Conservation (phyloP, 2,113 vertebrate genomes). For the Pelmatolapia mariae region DNA sequence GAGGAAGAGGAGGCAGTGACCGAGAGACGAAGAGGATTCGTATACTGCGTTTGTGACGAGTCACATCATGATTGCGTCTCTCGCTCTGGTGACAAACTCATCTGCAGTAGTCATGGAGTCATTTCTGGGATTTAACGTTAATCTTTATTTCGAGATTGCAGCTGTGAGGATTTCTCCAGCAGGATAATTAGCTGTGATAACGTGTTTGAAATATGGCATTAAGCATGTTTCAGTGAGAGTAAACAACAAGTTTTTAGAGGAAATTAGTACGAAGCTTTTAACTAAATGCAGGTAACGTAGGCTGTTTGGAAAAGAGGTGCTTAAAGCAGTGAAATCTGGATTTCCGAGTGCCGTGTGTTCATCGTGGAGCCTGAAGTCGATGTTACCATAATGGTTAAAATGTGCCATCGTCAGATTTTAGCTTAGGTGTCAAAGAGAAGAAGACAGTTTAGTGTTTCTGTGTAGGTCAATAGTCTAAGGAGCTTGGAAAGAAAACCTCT, state of each 20-base stretch:
- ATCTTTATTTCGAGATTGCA: not conserved
- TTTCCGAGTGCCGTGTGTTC: rapidly evolving
- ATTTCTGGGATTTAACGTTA: not conserved
- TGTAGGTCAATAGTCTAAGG: rapidly evolving
- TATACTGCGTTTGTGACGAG: not conserved
- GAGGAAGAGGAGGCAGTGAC: not conserved
- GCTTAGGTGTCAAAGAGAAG: not conserved
- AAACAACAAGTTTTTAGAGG: not conserved
- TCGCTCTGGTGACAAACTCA: not conserved
- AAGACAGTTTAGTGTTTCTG: not conserved
- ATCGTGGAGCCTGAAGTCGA: not conserved
- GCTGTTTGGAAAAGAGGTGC: not conserved
- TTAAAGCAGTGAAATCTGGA: not conserved
- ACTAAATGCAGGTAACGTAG: not conserved
- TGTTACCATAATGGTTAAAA: not conserved
- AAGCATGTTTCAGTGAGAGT: not conserved
- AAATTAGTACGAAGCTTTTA: not conserved
- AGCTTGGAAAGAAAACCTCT: not conserved
- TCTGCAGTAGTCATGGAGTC: not conserved
- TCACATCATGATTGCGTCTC: not conserved
- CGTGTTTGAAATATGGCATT: not conserved
- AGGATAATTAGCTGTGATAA: not conserved
- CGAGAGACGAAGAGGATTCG: not conserved
- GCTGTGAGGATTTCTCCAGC: not conserved
- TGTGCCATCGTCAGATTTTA: not conserved